Base-by-base conservation (phyloP, 2,888 invertebrate species). In the Pterobdella sp. region DNA sequence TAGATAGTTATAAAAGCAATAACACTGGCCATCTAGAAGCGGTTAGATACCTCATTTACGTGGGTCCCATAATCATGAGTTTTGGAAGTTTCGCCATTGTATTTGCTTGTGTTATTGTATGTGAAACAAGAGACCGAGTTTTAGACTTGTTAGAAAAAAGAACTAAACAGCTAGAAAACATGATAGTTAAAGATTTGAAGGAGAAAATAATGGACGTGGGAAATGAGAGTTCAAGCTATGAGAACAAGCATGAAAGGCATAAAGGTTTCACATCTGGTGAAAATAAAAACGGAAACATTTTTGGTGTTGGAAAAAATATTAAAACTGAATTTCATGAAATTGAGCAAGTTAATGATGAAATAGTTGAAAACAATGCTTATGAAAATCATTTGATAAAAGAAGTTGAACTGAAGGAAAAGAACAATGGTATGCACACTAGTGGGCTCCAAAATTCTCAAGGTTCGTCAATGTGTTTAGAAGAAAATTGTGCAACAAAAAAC, bases 21-120 rank as follows among this genome's bases (percentile, higher is more conserved):
- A 3, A 72, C 64, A 0, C 37, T 29, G 4, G 31, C 26, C 35
- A 18, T 42, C 10, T 63, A 29, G 42, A 60, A 31, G 34, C 35
- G n/a, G 36, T 63, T 34, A n/a, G 63, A 42, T 77, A 75, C 82
- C 87, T 95, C 72, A 92, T 93, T 0, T 96, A 95, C 83, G 91
- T 93, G n/a, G 96, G 96, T 0, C 96, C 96, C 1, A 92, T 95
- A 77, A 90, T 96, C 72, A 96, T 96, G 95, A 96, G 96, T 37
- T 90, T 94, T 75, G 95, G 96, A 84, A 93, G 93, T 89, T 96
- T 96, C 83, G 92, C 94, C 78, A 92, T 96, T 60, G 95, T 96
- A 32, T 93, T 95, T 37, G 94, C 95, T 0, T 95, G 95, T 82
- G 96, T 97, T 72, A 93, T 96, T 91, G 96, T 95, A n/a, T 94